A percentile compares a stretch with the other conserved stretches of the same genome.
Conservation (phyloP, 2,113 vertebrate species). For the Chunga burmeisteri region DNA sequence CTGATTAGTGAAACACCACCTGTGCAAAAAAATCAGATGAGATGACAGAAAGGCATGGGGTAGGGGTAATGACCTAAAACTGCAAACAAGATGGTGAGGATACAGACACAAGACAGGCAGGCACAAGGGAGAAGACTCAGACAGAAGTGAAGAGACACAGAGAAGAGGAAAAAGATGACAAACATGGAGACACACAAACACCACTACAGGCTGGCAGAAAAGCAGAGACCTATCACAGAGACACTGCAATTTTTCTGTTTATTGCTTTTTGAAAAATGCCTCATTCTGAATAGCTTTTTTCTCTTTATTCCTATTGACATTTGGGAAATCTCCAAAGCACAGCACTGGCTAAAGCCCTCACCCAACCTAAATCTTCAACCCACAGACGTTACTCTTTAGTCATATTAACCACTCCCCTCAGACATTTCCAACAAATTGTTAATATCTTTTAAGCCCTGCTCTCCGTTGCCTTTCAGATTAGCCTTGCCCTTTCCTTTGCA, state of each 20-base stretch:
- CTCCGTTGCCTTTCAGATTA: slow-evolving; percentile 59
- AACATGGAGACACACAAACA: neutral
- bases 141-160: neutral
- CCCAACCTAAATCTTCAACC: slow-evolving; percentile 16
- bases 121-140: neutral
- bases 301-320: neutral
- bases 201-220: neutral
- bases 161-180: neutral
- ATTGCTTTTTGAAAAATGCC: neutral
- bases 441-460: slow-evolving; percentile 54
- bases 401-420: slow-evolving; percentile 38
- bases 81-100: neutral
- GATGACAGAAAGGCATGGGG: neutral
- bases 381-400: neutral
- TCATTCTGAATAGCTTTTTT: neutral
- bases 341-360: neutral
- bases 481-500: slow-evolving; percentile 65
- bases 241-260: neutral
- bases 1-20: neutral
- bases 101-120: neutral
- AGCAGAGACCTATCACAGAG: neutral
- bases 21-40: neutral
- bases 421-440: slow-evolving; percentile 57
- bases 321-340: slow-evolving; percentile 22
- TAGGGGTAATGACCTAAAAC: neutral